Base-by-base conservation (phyloP, 2,113 vertebrate species). In the Abramis brama region DNA sequence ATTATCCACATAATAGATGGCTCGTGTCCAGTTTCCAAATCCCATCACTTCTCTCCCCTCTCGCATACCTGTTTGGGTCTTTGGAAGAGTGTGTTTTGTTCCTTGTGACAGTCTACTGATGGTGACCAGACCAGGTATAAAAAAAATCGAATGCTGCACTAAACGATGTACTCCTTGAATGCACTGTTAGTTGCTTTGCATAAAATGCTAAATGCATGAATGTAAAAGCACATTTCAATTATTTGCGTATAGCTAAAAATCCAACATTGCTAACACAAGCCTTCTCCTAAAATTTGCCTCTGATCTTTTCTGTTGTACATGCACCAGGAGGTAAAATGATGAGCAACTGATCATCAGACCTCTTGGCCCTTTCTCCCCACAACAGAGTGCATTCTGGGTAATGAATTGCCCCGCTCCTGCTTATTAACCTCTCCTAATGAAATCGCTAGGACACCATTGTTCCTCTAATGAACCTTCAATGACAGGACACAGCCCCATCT, bases 401-500 rank as follows among this genome's bases (percentile, higher is more conserved):
- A 91, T 91, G 92, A 90, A 94, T 95, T 94, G 94, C 89, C 73
- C 93, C 94, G 93, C 93, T 95, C 95, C 94, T 97, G 94, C 96
- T 97, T 97, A 98, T 98, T 98, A 99, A 96, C 96, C 96, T 95
- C 95, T 92, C 95, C 97, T 98, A 97, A 98, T 98, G 97, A 97
- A 97, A 97, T 96, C 95, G 94, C 95, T 92, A 95, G 95, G 91
- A 93, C 92, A 92, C 94, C 95, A 95, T 97, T 96, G 96, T 97
- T 96, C 94, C 94, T 94, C 95, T 96, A 98, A 98, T 97, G 97
- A 97, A 97, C 96, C 96, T 96, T 96, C 95, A 96, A 96, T 95
- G 95, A 95, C 94, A 96, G 92, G 91, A 93, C 93, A 94, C 90
- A 89, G 95, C 95, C 95, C 95, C 94, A 95, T 95, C 95, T 93